Conservation (phyloP, 64 coral and sea anemone species). For the Trachythela sp. region DNA sequence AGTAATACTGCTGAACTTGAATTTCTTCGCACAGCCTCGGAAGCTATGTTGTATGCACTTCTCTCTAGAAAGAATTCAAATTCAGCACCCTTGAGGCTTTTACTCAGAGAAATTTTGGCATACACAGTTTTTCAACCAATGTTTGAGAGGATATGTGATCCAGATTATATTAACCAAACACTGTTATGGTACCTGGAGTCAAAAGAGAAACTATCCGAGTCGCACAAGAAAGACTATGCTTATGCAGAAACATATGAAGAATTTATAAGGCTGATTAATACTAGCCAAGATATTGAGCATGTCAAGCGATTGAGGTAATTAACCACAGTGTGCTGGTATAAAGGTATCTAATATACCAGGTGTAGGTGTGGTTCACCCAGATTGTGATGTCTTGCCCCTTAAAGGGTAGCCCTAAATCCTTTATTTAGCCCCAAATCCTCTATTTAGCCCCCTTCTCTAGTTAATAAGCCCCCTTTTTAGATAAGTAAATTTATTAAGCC, state of each 20-base stretch:
- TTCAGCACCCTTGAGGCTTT: slow-evolving; percentile 64
- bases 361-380: too few relatives aligned
- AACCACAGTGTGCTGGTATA: too few relatives aligned
- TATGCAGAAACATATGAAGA: slow-evolving; percentile 99
- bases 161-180: slow-evolving; percentile 96
- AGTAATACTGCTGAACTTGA: slow-evolving; percentile 64
- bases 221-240: slow-evolving; percentile 94
- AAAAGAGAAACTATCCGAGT: slow-evolving; percentile 75
- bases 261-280: slow-evolving; percentile 92
- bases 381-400: too few relatives aligned
- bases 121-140: slow-evolving; percentile 93
- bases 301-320: slow-evolving; percentile 93
- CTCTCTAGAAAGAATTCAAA: slow-evolving; percentile 62
- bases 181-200: slow-evolving; percentile 77
- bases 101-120: slow-evolving; percentile 80
- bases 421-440: too few relatives aligned
- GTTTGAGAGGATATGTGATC: slow-evolving; percentile 91
- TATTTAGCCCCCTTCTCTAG: too few relatives aligned
- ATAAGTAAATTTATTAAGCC: too few relatives aligned
- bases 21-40: slow-evolving; percentile 68
- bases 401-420: too few relatives aligned
- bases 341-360: too few relatives aligned
- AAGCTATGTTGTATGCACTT: slow-evolving; percentile 73
- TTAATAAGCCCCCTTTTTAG: too few relatives aligned
- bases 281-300: slow-evolving; percentile 78